These are phyloP conservation scores for Magallana gigas DNA, from an alignment of 1,140 invertebrate species.

Conservation along the genomic window DNA sequence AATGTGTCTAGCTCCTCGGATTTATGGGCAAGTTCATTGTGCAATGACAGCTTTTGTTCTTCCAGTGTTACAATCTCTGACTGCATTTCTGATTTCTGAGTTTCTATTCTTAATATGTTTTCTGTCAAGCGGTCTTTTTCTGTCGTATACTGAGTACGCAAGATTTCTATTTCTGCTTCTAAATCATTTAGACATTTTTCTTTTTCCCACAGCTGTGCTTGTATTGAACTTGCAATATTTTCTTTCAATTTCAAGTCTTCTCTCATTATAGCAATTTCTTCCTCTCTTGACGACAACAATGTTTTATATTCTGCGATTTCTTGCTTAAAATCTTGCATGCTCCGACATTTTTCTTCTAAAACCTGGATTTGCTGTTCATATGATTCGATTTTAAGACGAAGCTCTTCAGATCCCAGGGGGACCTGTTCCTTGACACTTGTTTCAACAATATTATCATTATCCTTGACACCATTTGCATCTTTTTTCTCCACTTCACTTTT, in stretches of 20 bases:
- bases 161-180: conserved; percentile 44
- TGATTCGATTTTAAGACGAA: not conserved
- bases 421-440: not conserved
- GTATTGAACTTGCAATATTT: not conserved
- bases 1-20: not conserved
- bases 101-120: not conserved
- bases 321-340: not conserved
- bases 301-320: not conserved
- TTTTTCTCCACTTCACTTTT: conserved; percentile 40
- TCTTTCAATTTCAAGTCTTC: not conserved
- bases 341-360: not conserved
- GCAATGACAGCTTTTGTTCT: not conserved
- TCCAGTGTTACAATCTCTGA: conserved; percentile 25
- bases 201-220: not conserved
- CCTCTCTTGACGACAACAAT: not conserved
- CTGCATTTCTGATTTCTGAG: conserved; percentile 33
- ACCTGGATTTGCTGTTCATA: not conserved
- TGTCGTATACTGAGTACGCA: not conserved
- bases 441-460: not conserved
- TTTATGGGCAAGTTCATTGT: not conserved
- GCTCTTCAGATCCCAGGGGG: not conserved
- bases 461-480: not conserved
- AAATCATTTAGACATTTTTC: conserved; percentile 18
- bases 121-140: conserved; percentile 2
- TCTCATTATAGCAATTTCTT: not conserved